phyloP scores from a whole-genome alignment of 2,797 vertebrate genomes.

The Myioborus miniatus region DNA sequence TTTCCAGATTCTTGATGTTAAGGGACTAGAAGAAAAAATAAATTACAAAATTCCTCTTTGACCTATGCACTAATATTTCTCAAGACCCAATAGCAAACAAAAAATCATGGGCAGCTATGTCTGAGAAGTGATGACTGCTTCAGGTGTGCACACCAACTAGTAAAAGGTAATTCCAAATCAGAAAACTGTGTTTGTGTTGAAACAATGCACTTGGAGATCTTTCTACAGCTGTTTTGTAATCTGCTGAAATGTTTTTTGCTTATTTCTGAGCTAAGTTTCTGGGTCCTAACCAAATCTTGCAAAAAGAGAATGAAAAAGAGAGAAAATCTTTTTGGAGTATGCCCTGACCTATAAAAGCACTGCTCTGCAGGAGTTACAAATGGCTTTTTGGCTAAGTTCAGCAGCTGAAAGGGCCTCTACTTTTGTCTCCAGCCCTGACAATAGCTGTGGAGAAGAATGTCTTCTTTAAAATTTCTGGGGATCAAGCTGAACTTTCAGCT shows the following conservation, averaged over 20 bases:
- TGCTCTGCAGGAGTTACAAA: constrained; percentile 59
- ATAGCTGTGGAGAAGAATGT: constrained; percentile 63
- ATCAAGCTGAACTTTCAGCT: constrained; percentile 64
- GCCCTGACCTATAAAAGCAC: constrained; percentile 59
- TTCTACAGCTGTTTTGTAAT: not conserved
- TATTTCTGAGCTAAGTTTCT: constrained; percentile 1
- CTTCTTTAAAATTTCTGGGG: constrained; percentile 65
- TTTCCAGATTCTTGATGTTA: not conserved
- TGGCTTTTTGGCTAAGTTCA: constrained; percentile 68
- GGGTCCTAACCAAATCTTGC: constrained; percentile 21
- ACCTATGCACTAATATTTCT: not conserved
- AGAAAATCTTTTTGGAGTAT: constrained; percentile 52
- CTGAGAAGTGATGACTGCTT: not conserved
- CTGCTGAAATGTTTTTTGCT: not conserved
- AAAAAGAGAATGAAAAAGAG: constrained; percentile 12
- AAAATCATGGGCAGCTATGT: not conserved
- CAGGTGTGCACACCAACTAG: not conserved
- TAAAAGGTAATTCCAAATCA: not conserved
- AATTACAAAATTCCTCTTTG: not conserved
- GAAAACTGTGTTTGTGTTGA: not conserved
- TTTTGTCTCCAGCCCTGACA: constrained; percentile 64
- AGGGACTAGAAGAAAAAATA: not conserved
- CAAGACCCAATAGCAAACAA: not conserved
- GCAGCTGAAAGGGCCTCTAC: constrained; percentile 56
- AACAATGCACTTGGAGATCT: not conserved